phyloP scores from a whole-genome alignment of 2,888 invertebrate genomes.

The Malthinus flaveolus region DNA sequence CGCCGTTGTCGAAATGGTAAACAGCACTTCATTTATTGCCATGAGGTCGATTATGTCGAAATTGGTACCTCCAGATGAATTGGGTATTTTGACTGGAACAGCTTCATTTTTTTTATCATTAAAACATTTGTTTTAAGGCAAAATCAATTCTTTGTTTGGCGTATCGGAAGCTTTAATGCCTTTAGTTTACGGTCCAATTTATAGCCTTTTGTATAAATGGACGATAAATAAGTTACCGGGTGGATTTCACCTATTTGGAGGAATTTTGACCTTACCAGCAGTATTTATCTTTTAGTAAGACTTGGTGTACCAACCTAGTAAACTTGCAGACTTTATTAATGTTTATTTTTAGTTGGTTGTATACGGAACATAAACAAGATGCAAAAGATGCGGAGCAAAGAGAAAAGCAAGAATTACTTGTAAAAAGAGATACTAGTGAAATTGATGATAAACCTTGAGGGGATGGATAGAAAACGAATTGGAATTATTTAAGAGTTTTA shows the following conservation, averaged over 20 bases:
- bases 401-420: conserved; percentile 40
- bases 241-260: conserved; percentile 44
- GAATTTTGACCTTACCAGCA: conserved; percentile 41
- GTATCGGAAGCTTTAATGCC: conserved; percentile 48
- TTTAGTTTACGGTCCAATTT: conserved; percentile 47
- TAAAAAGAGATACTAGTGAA: no score
- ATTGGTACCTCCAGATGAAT: conserved; percentile 60
- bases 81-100: conserved; percentile 55
- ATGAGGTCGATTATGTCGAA: conserved; percentile 62
- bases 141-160: conserved; percentile 54
- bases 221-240: conserved; percentile 46
- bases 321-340: no score
- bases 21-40: conserved; percentile 60
- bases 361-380: conserved; percentile 48
- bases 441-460: no score
- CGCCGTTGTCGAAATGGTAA: conserved; percentile 57
- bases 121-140: conserved; percentile 46
- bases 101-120: conserved; percentile 36
- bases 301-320: no score
- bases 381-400: conserved; percentile 50
- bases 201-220: conserved; percentile 43
- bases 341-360: neutral
- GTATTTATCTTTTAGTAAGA: conserved; percentile 46
- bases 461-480: no score
- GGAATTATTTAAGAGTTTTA: no score